Evolutionary conservation across 2,797 vertebrate genomes (phyloP).

Genomic region (Gymnothorax reevesii): DNA sequence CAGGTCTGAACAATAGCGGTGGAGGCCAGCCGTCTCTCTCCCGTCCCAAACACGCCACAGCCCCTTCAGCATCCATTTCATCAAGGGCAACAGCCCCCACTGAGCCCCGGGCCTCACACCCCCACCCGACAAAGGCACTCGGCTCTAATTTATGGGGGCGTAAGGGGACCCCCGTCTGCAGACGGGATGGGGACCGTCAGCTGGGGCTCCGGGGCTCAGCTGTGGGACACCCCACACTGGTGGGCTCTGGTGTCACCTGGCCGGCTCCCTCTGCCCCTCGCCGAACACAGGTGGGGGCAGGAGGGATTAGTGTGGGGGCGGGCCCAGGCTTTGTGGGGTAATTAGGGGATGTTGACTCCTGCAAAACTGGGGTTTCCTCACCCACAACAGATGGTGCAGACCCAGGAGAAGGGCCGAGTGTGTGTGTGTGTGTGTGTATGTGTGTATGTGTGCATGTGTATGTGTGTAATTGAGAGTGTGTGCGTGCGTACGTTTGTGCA

Average conservation of each 20-base stretch:
- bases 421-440: neutral
- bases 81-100: slow-evolving; percentile 76
- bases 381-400: slow-evolving; percentile 76
- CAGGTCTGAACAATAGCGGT: slow-evolving; percentile 69
- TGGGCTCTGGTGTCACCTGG: slow-evolving; percentile 67
- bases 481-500: slow-evolving; percentile 21
- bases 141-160: slow-evolving; percentile 80
- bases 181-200: slow-evolving; percentile 68
- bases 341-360: slow-evolving; percentile 75
- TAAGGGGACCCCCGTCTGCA: slow-evolving; percentile 74
- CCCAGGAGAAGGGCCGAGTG: slow-evolving; percentile 53
- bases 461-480: neutral
- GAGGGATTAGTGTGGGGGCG: slow-evolving; percentile 73
- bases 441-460: slow-evolving; percentile 32
- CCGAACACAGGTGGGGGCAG: slow-evolving; percentile 78
- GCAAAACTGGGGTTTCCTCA: slow-evolving; percentile 80
- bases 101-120: slow-evolving; percentile 77
- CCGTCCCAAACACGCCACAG: slow-evolving; percentile 71
- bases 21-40: slow-evolving; percentile 57
- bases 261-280: slow-evolving; percentile 54
- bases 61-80: slow-evolving; percentile 78
- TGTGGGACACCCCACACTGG: slow-evolving; percentile 67
- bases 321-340: slow-evolving; percentile 63
- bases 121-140: slow-evolving; percentile 76
- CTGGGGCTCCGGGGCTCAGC: slow-evolving; percentile 79